These are phyloP conservation scores for Ctenicera cuprea DNA, from an alignment of 2,888 invertebrate species.

Conservation along the genomic window DNA sequence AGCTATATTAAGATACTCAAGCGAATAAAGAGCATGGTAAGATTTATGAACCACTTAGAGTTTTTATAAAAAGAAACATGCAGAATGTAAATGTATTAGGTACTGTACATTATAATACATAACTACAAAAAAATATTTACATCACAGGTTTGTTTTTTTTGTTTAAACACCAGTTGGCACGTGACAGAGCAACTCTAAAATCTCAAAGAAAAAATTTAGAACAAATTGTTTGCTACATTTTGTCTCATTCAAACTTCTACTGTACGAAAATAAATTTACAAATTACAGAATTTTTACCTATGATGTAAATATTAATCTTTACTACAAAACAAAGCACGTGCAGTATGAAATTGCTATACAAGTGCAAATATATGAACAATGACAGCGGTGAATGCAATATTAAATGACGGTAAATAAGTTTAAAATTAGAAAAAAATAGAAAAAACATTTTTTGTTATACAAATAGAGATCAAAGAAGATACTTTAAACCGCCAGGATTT, in stretches of 20 bases:
- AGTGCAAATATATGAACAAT: slow-evolving; percentile 7
- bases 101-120: background rate
- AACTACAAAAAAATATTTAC: background rate
- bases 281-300: no score
- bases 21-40: slow-evolving; percentile 5
- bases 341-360: background rate
- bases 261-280: background rate
- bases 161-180: no score
- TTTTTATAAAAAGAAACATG: slow-evolving; percentile 3
- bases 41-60: background rate
- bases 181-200: no score
- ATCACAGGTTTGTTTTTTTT: background rate
- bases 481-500: background rate
- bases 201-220: no score
- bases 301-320: background rate
- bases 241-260: no score
- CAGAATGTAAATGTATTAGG: background rate
- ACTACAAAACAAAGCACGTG: background rate
- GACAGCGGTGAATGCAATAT: slow-evolving; percentile 24
- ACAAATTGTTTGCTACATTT: no score
- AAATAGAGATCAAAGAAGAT: background rate
- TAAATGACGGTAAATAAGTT: slow-evolving; percentile 17
- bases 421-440: background rate
- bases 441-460: background rate
- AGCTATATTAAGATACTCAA: background rate